phyloP scores from a whole-genome alignment of 2,113 vertebrate species.

The Pitta sordida region DNA sequence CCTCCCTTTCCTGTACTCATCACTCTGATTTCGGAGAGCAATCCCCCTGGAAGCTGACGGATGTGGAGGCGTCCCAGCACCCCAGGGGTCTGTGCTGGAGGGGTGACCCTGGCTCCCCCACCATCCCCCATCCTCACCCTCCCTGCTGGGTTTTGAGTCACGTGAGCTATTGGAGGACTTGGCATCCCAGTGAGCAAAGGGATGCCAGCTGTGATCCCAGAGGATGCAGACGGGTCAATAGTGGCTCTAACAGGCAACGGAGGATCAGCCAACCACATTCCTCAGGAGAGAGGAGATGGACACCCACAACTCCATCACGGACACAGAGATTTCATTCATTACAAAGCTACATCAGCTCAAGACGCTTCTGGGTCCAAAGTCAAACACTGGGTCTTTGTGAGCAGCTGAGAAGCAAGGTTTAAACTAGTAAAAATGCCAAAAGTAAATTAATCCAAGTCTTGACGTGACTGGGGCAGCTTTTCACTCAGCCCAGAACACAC shows the following conservation, averaged over 20 bases:
- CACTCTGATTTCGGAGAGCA: not conserved
- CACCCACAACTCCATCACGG: accelerated
- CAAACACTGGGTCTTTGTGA: not conserved
- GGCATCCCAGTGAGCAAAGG: not conserved
- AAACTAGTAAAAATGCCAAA: not conserved
- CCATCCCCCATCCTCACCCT: not conserved
- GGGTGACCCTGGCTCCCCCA: not conserved
- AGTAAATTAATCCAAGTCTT: not conserved
- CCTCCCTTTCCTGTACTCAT: not conserved
- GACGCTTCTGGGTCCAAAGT: not conserved
- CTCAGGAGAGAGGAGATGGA: not conserved
- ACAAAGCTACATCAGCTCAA: not conserved
- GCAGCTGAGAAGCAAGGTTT: not conserved
- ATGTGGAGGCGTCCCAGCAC: not conserved
- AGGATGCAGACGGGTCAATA: not conserved
- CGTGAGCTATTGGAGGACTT: not conserved
- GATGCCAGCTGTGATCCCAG: not conserved
- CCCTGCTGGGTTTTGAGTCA: not conserved
- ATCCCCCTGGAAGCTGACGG: accelerated
- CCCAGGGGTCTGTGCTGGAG: accelerated
- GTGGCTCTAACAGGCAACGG: not conserved
- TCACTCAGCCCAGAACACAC: accelerated
- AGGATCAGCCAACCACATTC: not conserved
- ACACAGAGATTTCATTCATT: not conserved
- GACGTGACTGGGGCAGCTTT: not conserved